Evolutionary conservation across 2,888 invertebrate genomes (phyloP).

Genomic region (Caenorhabditis panamensis): DNA sequence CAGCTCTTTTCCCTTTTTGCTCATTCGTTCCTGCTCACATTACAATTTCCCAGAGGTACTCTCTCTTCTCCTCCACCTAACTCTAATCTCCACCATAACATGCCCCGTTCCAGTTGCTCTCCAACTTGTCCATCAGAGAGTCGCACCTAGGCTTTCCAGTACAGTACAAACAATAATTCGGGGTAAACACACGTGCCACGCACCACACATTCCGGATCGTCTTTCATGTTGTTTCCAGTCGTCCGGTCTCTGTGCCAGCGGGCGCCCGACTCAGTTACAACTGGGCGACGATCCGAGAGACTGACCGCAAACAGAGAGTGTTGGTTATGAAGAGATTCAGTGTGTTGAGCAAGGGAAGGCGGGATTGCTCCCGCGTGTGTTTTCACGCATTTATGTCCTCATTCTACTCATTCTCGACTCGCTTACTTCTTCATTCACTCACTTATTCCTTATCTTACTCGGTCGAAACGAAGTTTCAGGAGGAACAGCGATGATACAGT

Average conservation of each 20-base stretch:
- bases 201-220: constrained; percentile 53
- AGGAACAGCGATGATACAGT: constrained; percentile 52
- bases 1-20: constrained; percentile 18
- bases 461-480: constrained; percentile 16
- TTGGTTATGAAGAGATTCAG: constrained; percentile 30
- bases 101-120: constrained; percentile 28
- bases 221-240: constrained; percentile 56
- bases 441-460: neutral
- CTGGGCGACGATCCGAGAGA: constrained; percentile 28
- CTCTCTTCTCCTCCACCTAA: no score
- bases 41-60: neutral
- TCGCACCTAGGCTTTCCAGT: constrained; percentile 48
- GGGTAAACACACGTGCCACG: constrained; percentile 42
- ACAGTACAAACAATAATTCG: constrained; percentile 49
- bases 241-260: constrained; percentile 4
- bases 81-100: neutral
- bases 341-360: neutral
- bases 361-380: constrained; percentile 35
- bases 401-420: constrained; percentile 6
- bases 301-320: constrained; percentile 37
- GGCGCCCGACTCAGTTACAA: constrained; percentile 45
- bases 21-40: neutral
- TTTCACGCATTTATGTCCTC: constrained; percentile 50
- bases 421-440: neutral
- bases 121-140: no score